Percentiles rank a stretch among this genome's conserved stretches.
These are phyloP conservation scores for Notarius quadriscutis DNA, from an alignment of 2,113 vertebrate species.

Conservation along the genomic window DNA sequence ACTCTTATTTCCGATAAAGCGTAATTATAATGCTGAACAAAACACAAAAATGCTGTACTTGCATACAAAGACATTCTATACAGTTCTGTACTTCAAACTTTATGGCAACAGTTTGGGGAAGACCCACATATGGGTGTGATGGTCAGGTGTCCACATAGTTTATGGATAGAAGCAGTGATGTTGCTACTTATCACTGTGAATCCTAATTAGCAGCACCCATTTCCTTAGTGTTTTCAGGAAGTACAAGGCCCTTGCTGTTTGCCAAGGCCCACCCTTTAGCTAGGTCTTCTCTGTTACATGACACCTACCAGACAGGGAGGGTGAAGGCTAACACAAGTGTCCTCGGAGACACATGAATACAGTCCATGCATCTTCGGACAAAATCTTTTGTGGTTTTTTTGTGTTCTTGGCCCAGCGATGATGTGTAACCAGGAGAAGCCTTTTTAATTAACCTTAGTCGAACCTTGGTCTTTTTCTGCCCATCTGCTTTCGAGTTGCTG, in stretches of 20 bases:
- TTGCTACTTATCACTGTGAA: neutral
- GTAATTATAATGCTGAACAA: neutral
- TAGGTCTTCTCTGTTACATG: neutral
- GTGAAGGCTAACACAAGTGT: neutral
- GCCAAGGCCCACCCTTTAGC: neutral
- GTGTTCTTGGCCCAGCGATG: neutral
- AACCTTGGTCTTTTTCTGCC: neutral
- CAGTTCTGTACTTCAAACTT: neutral
- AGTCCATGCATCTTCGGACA: neutral
- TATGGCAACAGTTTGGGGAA: neutral
- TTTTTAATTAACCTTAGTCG: neutral
- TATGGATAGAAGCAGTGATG: neutral
- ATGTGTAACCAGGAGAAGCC: neutral
- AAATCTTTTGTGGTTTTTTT: neutral
- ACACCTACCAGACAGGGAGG: neutral
- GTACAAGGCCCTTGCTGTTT: neutral
- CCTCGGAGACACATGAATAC: neutral
- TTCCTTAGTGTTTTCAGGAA: neutral
- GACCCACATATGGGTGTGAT: neutral
- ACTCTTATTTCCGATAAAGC: neutral
- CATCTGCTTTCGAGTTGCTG: neutral
- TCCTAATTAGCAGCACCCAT: neutral
- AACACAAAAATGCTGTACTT: neutral
- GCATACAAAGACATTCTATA: neutral
- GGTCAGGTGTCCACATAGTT: neutral